Base-by-base conservation (phyloP, 2,113 vertebrate genomes). In the Rhinoptilus africanus region DNA sequence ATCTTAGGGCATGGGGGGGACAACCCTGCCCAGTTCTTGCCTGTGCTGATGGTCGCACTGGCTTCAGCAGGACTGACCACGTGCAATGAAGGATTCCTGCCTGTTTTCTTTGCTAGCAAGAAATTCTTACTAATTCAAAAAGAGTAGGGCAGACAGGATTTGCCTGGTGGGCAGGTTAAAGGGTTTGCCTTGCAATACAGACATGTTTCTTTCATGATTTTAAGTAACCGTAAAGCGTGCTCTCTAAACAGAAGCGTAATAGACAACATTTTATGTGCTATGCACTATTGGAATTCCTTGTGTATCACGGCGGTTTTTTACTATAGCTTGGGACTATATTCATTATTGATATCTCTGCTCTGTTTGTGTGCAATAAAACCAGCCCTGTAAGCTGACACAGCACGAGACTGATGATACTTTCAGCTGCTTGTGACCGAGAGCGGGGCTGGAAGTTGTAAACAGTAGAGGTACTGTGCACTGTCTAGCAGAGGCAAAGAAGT, bases 1-100 rank as follows among this genome's bases (percentile, higher is more conserved):
- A 67, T 48, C 43, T 78, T 4, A 4, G 32, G 77, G 21, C 22
- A 64, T 9, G 4, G 8, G 10, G 34, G 17, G 27, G 51, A 30
- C 21, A 92, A 1, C 8, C 5, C 35, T 72, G 53, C 48, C 17
- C 34, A 39, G 8, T 14, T 89, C 43, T 57, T 68, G 35, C 8
- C 63, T 0, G 0, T 22, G n/a, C 14, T 54, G 48, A 39, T 60
- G 1, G 1, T 74, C 28, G 27, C 43, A 30, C 32, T 59, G 54
- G 63, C 60, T 93, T 92, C 18, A 57, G 28, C 34, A 84, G 54
- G 32, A 20, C n/a, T 41, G 39, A 53, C 32, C 51, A 21, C 0
- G 1, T 28, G 72, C 74, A 41, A 80, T 53, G 63, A 88, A 88
- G 72, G 51, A 47, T 85, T 88, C 86, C 71, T 50, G 72, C 18